Evolutionary conservation across 2,797 vertebrate genomes (phyloP).

Genomic region (Neosilurus mollespiculum): DNA sequence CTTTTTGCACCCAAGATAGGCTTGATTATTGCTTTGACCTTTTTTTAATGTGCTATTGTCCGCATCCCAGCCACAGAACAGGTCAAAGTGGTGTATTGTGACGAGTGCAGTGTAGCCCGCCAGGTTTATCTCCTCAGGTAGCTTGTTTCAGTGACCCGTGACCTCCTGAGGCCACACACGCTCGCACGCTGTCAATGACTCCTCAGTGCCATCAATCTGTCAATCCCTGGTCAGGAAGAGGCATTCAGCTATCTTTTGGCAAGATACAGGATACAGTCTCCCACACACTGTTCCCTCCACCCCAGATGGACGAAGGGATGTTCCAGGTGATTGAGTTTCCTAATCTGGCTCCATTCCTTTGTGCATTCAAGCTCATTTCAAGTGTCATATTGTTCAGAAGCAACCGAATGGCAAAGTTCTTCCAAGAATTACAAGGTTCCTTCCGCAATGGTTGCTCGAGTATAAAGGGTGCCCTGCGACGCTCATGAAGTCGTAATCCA

Average conservation of each 20-base stretch:
- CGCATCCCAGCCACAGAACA: slow-evolving; percentile 10
- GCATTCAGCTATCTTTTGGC: slow-evolving; percentile 47
- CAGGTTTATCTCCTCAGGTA: slow-evolving; percentile 55
- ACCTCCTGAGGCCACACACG: slow-evolving; percentile 42
- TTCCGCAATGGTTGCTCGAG: slow-evolving; percentile 17
- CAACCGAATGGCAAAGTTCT: slow-evolving; percentile 37
- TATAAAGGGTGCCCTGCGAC: slow-evolving; percentile 1
- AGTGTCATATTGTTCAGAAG: slow-evolving; percentile 53
- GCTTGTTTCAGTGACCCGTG: slow-evolving; percentile 48
- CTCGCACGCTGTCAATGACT: slow-evolving; percentile 55
- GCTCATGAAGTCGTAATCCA: slow-evolving; percentile 46
- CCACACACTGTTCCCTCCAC: slow-evolving; percentile 21
- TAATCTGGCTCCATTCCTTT: slow-evolving; percentile 51
- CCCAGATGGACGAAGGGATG: slow-evolving; percentile 38
- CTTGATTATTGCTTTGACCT: slow-evolving; percentile 41
- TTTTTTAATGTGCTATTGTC: slow-evolving; percentile 45
- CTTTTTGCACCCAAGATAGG: slow-evolving; percentile 40
- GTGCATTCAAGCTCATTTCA: slow-evolving; percentile 52
- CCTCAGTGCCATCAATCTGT: slow-evolving; percentile 48
- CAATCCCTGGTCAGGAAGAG: slow-evolving; percentile 49
- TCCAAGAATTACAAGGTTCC: slow-evolving; percentile 42
- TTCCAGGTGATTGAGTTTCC: slow-evolving; percentile 59
- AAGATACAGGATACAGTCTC: slow-evolving; percentile 51
- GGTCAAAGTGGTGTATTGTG: slow-evolving; percentile 41
- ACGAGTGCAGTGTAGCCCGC: slow-evolving; percentile 30